Conservation (phyloP, 2,888 invertebrate genomes). For the Steromphala cineraria region DNA sequence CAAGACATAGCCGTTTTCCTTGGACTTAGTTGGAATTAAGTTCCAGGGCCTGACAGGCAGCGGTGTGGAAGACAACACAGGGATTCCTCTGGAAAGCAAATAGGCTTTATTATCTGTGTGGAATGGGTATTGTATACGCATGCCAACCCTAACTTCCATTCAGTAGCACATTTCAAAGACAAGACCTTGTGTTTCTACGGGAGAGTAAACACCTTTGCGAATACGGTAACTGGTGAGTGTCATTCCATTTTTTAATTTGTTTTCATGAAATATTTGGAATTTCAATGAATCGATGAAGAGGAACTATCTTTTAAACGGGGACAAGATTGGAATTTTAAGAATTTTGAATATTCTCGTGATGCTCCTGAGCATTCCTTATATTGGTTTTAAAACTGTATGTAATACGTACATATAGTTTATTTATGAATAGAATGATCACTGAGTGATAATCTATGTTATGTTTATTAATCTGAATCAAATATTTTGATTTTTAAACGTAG, state of each 20-base stretch:
- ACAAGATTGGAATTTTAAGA: no score
- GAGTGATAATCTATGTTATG: no score
- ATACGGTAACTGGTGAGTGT: conserved; percentile 4
- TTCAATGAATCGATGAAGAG: conserved; percentile 2
- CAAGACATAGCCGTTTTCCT: neutral
- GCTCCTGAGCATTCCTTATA: no score
- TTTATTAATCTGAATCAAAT: no score
- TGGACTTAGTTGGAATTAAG: conserved; percentile 11
- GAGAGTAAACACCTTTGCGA: neutral
- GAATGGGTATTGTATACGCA: conserved; percentile 23
- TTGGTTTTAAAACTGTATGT: no score
- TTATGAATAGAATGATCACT: no score
- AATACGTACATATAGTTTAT: no score
- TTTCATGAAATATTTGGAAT: conserved; percentile 13
- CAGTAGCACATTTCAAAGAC: conserved; percentile 25
- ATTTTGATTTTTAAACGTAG: no score
- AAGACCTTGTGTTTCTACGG: neutral
- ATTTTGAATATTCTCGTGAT: no score
- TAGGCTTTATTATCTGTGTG: conserved; percentile 24
- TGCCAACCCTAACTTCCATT: conserved; percentile 1
- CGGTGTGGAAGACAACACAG: neutral
- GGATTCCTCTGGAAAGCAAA: conserved; percentile 16
- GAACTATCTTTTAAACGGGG: no score
- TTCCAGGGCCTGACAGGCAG: neutral
- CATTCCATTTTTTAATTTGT: neutral